A percentile compares a stretch with the other conserved stretches of the same genome.
Evolutionary conservation across 2,113 vertebrate genomes (phyloP).

Genomic region (Oenanthe melanoleuca): DNA sequence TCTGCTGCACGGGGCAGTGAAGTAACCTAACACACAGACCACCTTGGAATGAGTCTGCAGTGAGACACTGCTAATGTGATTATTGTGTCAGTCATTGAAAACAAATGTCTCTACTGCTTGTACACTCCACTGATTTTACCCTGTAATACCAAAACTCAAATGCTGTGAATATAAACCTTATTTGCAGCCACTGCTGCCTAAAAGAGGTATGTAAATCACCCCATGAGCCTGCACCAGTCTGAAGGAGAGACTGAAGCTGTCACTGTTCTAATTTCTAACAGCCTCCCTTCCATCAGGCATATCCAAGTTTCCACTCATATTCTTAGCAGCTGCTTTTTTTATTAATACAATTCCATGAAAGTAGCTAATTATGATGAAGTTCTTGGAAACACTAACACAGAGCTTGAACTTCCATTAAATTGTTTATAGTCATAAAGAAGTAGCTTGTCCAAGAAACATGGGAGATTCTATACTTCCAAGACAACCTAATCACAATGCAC

Average conservation of each 20-base stretch:
- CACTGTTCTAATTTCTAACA: slow-evolving; percentile 30
- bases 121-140: background rate
- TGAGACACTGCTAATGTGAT: background rate
- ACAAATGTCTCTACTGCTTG: background rate
- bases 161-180: background rate
- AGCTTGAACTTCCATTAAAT: background rate
- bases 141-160: background rate
- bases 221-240: background rate
- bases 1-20: slow-evolving; percentile 83
- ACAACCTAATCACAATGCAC: background rate
- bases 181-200: slow-evolving; percentile 46
- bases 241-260: slow-evolving; percentile 55
- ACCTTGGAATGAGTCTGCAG: background rate
- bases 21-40: slow-evolving; percentile 35
- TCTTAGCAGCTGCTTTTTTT: slow-evolving; percentile 57
- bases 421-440: background rate
- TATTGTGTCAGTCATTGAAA: background rate
- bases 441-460: background rate
- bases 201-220: background rate
- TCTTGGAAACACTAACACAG: background rate
- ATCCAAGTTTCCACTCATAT: slow-evolving; percentile 57
- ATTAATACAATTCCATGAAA: background rate
- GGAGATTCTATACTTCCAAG: background rate
- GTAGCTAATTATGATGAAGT: background rate
- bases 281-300: slow-evolving; percentile 21